Conservation (phyloP, 2,113 vertebrate species). For the Poicephalus meyeri region DNA sequence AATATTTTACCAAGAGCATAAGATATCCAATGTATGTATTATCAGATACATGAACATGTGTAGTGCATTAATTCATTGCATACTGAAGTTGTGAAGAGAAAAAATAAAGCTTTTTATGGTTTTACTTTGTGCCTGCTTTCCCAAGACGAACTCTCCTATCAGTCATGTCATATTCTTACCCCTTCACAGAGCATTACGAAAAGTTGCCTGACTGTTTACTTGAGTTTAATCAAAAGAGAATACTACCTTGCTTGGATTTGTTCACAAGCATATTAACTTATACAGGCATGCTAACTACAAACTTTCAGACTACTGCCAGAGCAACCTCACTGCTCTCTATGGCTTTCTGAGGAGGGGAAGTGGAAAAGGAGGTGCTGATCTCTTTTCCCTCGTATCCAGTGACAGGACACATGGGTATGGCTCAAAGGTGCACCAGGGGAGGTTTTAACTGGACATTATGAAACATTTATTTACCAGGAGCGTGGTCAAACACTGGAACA, state of each 20-base stretch:
- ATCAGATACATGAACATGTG: background rate
- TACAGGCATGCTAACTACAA: background rate
- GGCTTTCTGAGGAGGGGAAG: background rate
- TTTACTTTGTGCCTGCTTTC: background rate
- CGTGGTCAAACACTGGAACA: background rate
- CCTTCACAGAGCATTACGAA: background rate
- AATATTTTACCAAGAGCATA: background rate
- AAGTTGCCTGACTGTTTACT: background rate
- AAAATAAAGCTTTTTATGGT: background rate
- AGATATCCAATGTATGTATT: background rate
- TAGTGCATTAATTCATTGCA: background rate
- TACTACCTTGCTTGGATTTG: background rate
- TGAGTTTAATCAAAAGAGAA: background rate
- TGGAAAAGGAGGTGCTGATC: fast-evolving
- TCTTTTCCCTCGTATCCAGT: background rate
- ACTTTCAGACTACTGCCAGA: background rate
- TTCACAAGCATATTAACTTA: background rate
- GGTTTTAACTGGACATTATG: background rate
- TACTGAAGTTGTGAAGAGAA: background rate
- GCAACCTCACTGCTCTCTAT: background rate
- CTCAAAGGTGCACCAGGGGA: background rate
- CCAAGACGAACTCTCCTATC: background rate
- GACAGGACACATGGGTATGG: fast-evolving
- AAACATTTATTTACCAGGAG: background rate
- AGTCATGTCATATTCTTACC: background rate